Evolutionary conservation across 2,888 invertebrate species (phyloP), one percentile per base, ranked within the genome.

Genomic region (Agriotes lineatus): DNA sequence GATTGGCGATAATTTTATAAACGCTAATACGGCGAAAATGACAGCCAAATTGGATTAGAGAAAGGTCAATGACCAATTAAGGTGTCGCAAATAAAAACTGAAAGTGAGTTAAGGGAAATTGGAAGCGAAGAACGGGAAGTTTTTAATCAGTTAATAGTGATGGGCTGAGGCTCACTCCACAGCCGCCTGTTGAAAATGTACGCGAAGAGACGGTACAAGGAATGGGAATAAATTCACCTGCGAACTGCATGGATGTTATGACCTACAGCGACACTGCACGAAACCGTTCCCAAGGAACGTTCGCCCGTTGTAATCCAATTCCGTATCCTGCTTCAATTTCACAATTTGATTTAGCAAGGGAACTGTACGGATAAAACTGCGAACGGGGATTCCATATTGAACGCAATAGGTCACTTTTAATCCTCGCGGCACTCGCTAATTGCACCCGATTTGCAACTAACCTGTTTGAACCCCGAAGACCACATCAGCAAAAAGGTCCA

Each of bases 191-290:
- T 30, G 9, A 30, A 30, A 6, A 6, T 4, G 30, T 30, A 30
- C 9, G 30, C 4, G 30, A 30, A 4, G 9, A 30, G 5, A 30
- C 30, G 9, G 30, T 33, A n/a, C 9, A 33, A 10, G 9, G 2
- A 33, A 1, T 2, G n/a, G 7, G 12, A 7, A 48, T 22, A n/a
- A 22, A 48, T 48, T 18, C 22, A 4, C n/a, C 20, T 20, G 22
- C 22, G 6, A 48, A 48, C 10, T 52, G 16, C 52, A 50, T 25
- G 14, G 10, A 12, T 12, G 6, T 4, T 12, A 33, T 52, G 52
- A 52, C 52, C 33, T 33, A 56, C 25, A 42, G 42, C 30, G 25
- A 57, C 57, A 22, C 42, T 57, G 57, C 42, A 58, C 58, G 58
- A 25, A 57, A 42, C 42, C 19, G 42, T 20, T 37, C 20, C 56